phyloP scores from a whole-genome alignment of 2,113 vertebrate genomes.

The Dipodomys ordii region DNA sequence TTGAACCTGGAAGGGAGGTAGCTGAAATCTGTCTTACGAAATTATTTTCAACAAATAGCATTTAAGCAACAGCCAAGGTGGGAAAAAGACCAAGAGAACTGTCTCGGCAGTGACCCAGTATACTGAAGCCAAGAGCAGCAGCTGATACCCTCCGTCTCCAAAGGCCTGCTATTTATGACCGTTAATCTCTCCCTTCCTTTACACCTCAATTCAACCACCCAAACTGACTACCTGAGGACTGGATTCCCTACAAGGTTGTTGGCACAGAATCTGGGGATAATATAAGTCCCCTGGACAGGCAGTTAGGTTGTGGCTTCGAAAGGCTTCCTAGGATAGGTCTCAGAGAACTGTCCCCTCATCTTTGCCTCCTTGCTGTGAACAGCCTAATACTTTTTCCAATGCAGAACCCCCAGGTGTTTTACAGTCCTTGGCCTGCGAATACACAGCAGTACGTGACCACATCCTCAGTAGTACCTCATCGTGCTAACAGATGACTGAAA shows the following conservation, averaged over 20 bases:
- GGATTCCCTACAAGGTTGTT: constrained; percentile 51
- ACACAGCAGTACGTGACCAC: not conserved
- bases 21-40: constrained; percentile 87
- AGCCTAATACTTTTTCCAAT: constrained; percentile 12
- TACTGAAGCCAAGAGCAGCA: constrained; percentile 73
- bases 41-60: constrained; percentile 82
- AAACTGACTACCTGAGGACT: constrained; percentile 46
- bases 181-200: not conserved
- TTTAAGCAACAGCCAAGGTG: constrained; percentile 73
- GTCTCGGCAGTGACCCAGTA: constrained; percentile 81
- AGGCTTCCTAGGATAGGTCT: not conserved
- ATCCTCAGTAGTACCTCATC: not conserved
- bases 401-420: constrained; percentile 29
- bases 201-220: constrained; percentile 10
- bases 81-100: constrained; percentile 75
- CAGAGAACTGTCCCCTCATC: not conserved
- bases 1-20: constrained; percentile 88
- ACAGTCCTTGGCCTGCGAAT: constrained; percentile 51
- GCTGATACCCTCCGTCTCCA: constrained; percentile 74
- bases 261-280: constrained; percentile 69
- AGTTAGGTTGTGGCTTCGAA: constrained; percentile 52
- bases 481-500: not conserved
- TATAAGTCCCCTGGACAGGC: constrained; percentile 67
- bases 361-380: constrained; percentile 28
- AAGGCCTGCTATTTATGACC: constrained; percentile 15